Conservation (phyloP, 1,140 invertebrate species). For the Oreohelix idahoensis region DNA sequence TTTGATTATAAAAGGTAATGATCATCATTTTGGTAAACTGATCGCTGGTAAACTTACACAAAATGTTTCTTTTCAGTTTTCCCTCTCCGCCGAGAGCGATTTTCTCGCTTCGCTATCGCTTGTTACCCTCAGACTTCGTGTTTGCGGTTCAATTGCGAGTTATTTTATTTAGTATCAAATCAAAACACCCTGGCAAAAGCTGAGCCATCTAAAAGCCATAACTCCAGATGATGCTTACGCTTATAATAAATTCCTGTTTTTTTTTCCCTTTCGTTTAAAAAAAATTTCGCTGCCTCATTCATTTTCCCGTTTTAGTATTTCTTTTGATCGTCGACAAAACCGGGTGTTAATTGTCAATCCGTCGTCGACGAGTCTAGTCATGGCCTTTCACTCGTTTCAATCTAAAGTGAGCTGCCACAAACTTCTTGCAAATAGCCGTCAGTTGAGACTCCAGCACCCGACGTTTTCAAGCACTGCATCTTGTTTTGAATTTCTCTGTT, state of each 20-base stretch:
- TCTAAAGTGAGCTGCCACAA: neutral
- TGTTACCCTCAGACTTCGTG: neutral
- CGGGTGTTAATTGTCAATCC: neutral
- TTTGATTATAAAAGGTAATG: neutral
- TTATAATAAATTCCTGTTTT: neutral
- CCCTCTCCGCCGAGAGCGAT: neutral
- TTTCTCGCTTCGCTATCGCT: neutral
- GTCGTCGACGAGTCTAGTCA: neutral
- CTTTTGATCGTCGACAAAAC: neutral
- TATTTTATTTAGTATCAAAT: neutral
- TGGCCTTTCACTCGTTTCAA: neutral
- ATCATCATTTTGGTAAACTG: neutral
- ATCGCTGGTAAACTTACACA: neutral
- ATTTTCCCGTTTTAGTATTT: neutral
- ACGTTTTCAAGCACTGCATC: too few species aligned
- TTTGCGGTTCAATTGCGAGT: neutral
- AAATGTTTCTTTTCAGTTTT: neutral
- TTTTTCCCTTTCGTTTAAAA: neutral
- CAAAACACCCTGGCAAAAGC: neutral
- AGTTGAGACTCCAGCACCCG: too few species aligned
- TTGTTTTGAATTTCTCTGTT: too few species aligned
- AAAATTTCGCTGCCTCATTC: neutral
- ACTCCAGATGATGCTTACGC: neutral
- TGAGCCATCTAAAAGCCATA: neutral
- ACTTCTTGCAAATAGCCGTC: neutral